Conservation (phyloP, 2,797 vertebrate genomes). For the Heliangelus exortis region DNA sequence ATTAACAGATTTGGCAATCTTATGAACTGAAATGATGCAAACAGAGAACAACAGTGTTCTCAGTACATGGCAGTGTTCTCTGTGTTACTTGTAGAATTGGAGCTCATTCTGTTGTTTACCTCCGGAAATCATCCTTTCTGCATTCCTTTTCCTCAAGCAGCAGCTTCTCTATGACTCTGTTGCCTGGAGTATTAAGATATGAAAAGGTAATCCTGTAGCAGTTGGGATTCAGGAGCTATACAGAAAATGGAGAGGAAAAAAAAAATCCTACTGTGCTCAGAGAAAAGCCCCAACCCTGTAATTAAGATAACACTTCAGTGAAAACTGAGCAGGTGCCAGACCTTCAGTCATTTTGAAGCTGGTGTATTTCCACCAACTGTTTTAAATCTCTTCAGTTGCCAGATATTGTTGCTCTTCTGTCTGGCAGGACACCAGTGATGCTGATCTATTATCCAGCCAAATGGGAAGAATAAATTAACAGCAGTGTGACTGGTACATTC, state of each 20-base stretch:
- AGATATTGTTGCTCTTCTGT: background rate
- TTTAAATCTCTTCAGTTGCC: background rate
- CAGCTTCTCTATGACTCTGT: background rate
- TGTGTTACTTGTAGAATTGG: background rate
- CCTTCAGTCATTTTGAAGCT: conserved; percentile 20
- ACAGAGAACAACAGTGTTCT: background rate
- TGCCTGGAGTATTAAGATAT: conserved; percentile 44
- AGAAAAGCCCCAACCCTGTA: conserved; percentile 12
- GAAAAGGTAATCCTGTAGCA: conserved; percentile 42
- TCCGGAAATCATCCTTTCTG: background rate
- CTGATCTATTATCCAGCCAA: background rate
- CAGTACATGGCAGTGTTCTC: background rate
- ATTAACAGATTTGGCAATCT: background rate
- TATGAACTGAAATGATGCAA: background rate
- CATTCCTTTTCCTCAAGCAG: background rate
- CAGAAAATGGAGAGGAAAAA: background rate
- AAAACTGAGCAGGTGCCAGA: conserved; percentile 29
- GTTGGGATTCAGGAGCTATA: background rate
- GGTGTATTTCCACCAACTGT: background rate
- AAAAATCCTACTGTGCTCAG: background rate
- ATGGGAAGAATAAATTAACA: conserved; percentile 25
- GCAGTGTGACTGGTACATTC: background rate
- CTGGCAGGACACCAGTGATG: background rate
- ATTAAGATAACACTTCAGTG: conserved; percentile 59
- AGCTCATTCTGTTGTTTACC: background rate